Evolutionary conservation across 2,888 invertebrate genomes (phyloP).

Genomic region (Chrysolina oricalcia): DNA sequence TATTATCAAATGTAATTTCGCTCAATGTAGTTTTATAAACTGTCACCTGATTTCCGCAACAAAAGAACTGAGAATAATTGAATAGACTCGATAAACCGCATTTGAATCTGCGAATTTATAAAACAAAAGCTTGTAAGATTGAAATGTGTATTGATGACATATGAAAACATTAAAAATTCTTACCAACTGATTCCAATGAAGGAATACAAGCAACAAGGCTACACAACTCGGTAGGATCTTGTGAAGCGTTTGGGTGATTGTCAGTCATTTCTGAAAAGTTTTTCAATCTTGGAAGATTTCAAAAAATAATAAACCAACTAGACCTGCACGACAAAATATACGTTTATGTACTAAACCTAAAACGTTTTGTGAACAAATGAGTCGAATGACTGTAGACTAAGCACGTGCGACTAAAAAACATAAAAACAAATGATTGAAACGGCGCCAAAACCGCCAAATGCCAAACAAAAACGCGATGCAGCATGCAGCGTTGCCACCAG

Average conservation of each 20-base stretch:
- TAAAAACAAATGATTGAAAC: no score
- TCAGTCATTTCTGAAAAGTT: conserved; percentile 14
- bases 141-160: no score
- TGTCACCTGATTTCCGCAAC: no score
- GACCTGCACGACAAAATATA: not conserved
- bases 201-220: conserved; percentile 32
- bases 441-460: no score
- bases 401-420: not conserved
- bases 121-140: no score
- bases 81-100: not conserved
- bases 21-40: no score
- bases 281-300: not conserved
- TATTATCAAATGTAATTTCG: no score
- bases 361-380: not conserved
- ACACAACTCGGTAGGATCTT: conserved; percentile 12
- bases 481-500: no score
- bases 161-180: conserved; percentile 2
- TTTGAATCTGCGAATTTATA: not conserved
- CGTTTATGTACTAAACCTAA: not conserved
- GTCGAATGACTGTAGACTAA: no score
- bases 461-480: no score
- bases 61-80: no score
- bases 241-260: not conserved
- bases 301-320: no score
- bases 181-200: conserved; percentile 32